Conservation (phyloP, 2,888 invertebrate genomes). For the Shargacucullia verbasci region DNA sequence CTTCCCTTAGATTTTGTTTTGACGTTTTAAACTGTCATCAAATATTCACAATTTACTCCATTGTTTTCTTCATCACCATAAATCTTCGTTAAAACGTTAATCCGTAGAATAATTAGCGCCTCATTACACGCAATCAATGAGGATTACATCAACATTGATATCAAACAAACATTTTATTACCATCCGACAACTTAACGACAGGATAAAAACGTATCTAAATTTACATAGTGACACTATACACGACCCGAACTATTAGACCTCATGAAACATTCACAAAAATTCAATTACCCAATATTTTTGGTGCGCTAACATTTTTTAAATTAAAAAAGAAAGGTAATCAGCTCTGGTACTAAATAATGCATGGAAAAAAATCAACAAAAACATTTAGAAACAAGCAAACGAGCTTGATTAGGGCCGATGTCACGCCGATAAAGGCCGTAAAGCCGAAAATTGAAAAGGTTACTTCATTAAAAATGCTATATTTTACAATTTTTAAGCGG, state of each 20-base stretch:
- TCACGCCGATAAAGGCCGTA: slow-evolving; percentile 87
- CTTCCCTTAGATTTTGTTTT: background rate
- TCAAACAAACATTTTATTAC: slow-evolving; percentile 51
- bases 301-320: slow-evolving; percentile 63
- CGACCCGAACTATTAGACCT: slow-evolving; percentile 51
- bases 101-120: slow-evolving; percentile 14
- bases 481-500: slow-evolving; percentile 86
- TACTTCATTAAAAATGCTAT: slow-evolving; percentile 87
- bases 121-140: slow-evolving; percentile 47
- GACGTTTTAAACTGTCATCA: slow-evolving; percentile 1
- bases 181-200: slow-evolving; percentile 31
- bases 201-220: slow-evolving; percentile 35
- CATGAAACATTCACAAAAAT: slow-evolving; percentile 72
- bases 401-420: slow-evolving; percentile 86
- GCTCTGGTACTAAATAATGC: slow-evolving; percentile 70
- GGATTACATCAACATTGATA: slow-evolving; percentile 44
- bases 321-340: slow-evolving; percentile 83
- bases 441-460: slow-evolving; percentile 88
- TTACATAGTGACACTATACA: slow-evolving; percentile 44
- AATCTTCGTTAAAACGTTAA: slow-evolving; percentile 7
- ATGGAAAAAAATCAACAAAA: slow-evolving; percentile 66
- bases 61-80: slow-evolving; percentile 31
- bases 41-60: slow-evolving; percentile 18
- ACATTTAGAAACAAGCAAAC: slow-evolving; percentile 73
- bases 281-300: slow-evolving; percentile 76